phyloP scores from a whole-genome alignment of 2,113 vertebrate genomes.

The Cepphus grylle region DNA sequence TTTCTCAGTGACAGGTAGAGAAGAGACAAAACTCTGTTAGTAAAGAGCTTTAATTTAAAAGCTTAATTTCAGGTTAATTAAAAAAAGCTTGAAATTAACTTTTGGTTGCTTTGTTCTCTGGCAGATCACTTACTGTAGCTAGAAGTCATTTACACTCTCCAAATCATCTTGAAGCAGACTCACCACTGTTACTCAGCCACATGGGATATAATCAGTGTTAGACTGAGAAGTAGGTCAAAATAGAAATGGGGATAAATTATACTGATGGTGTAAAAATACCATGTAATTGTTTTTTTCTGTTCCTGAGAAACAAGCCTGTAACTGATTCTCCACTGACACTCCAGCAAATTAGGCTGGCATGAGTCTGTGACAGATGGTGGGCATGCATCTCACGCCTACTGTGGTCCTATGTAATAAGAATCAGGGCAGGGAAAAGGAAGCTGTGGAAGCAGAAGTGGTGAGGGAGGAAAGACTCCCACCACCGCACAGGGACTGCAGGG shows the following conservation, averaged over 20 bases:
- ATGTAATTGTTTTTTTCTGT: neutral
- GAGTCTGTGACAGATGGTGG: constrained; percentile 29
- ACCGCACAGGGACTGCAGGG: neutral
- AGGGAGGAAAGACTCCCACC: neutral
- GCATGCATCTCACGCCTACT: neutral
- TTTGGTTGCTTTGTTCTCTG: neutral
- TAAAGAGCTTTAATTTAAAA: neutral
- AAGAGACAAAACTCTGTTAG: neutral
- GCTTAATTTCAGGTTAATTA: constrained; percentile 8
- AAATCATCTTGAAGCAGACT: neutral
- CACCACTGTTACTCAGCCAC: neutral
- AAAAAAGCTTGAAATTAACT: constrained; percentile 1
- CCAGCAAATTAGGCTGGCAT: neutral
- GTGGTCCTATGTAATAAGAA: neutral
- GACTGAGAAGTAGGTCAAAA: constrained; percentile 42
- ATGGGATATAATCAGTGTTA: neutral
- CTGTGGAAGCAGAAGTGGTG: neutral
- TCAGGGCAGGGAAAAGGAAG: neutral
- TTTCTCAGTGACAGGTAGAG: neutral
- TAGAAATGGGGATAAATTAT: neutral
- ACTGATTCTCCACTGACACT: constrained; percentile 6
- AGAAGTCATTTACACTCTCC: neutral
- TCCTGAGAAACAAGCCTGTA: constrained; percentile 10
- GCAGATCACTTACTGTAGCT: neutral
- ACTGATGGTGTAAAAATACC: neutral